A percentile compares a stretch with the other conserved stretches of the same genome.
Evolutionary conservation across 2,888 invertebrate genomes (phyloP).

Genomic region (Notodonta dromedarius): DNA sequence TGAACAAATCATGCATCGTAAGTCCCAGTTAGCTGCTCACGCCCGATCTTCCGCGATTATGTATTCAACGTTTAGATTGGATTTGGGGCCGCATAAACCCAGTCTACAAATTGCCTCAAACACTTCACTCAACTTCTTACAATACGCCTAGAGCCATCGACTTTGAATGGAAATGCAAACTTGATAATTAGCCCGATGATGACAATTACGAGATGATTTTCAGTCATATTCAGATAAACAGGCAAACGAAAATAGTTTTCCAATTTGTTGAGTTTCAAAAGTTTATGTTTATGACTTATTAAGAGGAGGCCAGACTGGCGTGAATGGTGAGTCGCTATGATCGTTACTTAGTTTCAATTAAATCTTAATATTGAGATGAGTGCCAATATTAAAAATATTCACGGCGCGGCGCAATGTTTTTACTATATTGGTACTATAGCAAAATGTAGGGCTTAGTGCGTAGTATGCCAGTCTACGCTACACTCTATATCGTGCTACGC

Average conservation of each 20-base stretch:
- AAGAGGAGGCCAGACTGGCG: no score
- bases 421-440: no score
- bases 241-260: not conserved
- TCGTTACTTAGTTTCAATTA: no score
- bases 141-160: slow-evolving; percentile 41
- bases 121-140: slow-evolving; percentile 48
- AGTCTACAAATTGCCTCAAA: slow-evolving; percentile 44
- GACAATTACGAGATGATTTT: not conserved
- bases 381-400: no score
- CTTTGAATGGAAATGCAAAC: slow-evolving; percentile 20
- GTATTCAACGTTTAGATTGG: slow-evolving; percentile 55
- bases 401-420: no score
- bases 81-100: slow-evolving; percentile 50
- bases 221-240: not conserved
- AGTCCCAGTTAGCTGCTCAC: slow-evolving; percentile 40
- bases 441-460: no score
- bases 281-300: not conserved
- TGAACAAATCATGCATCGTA: slow-evolving; percentile 42
- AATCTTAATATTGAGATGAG: no score
- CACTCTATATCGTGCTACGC: no score
- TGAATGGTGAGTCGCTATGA: no score
- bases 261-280: not conserved
- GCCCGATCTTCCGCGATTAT: slow-evolving; percentile 48
- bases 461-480: no score
- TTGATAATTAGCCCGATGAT: not conserved